Evolutionary conservation across 2,797 vertebrate species (phyloP).

Genomic region (Bradypodion pumilum): DNA sequence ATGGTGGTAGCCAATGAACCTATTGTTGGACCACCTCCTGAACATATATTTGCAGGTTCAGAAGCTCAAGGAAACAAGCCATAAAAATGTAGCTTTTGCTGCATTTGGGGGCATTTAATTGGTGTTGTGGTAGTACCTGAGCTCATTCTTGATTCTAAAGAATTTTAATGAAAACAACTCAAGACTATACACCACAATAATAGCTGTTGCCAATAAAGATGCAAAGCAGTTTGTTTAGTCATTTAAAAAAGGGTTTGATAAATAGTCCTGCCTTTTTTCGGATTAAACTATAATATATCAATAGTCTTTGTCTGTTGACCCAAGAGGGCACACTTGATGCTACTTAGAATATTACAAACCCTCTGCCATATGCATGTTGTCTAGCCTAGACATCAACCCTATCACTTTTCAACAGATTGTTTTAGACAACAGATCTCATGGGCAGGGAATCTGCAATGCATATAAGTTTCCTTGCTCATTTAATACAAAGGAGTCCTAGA

Average conservation of each 20-base stretch:
- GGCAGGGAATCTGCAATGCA: slow-evolving; percentile 85
- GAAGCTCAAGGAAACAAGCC: slow-evolving; percentile 27
- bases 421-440: slow-evolving; percentile 84
- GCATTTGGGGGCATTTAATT: slow-evolving; percentile 60
- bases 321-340: slow-evolving; percentile 73
- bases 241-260: slow-evolving; percentile 61
- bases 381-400: slow-evolving; percentile 78
- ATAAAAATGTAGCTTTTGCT: slow-evolving; percentile 29
- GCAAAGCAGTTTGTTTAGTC: slow-evolving; percentile 59
- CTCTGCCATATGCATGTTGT: slow-evolving; percentile 83
- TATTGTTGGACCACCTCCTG: neutral
- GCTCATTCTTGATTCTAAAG: slow-evolving; percentile 47
- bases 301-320: slow-evolving; percentile 71
- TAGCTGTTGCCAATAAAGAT: slow-evolving; percentile 59
- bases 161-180: slow-evolving; percentile 44
- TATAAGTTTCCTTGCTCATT: slow-evolving; percentile 82
- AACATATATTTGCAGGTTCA: neutral
- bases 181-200: slow-evolving; percentile 40
- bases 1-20: neutral
- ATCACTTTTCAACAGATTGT: slow-evolving; percentile 84
- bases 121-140: slow-evolving; percentile 35
- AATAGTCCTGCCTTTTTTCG: slow-evolving; percentile 72
- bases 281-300: slow-evolving; percentile 80
- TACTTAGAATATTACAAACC: slow-evolving; percentile 78
- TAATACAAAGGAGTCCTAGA: slow-evolving; percentile 84